Base-by-base conservation (phyloP, 2,113 vertebrate species). In the Sapajus apella region DNA sequence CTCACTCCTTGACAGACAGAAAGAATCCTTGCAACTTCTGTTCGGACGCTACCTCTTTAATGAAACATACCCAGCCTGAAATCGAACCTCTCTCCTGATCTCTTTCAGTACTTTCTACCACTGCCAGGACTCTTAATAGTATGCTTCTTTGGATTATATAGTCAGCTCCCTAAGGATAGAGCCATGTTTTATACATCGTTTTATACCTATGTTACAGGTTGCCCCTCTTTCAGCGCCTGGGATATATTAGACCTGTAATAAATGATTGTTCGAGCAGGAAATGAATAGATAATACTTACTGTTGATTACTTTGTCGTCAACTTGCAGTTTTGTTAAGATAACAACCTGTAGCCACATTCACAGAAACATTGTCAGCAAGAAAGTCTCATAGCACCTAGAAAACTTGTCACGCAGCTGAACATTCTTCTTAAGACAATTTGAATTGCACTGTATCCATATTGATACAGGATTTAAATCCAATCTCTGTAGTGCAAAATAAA, bases 101-200 rank as follows among this genome's bases (percentile, higher is more conserved):
- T 76, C 10, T 37, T 66, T 55, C 72, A 90, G 37, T 6, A 27
- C 50, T 75, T 68, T 35, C 47, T 25, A 25, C 18, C 21, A 27
- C 21, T 40, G 17, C 55, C 55, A 2, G 50, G 58, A 83, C 40
- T 83, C 61, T 61, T 77, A 25, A 5, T 20, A 8, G 0, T 55
- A 1, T 45, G 55, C 30, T 79, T 1, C 82, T 83, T 82, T 68
- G 32, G 52, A 55, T 84, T n/a, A 10, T 66, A 3, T 47, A 81
- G 35, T 80, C 72, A 81, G 84, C 56, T 55, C 17, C 35, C 56
- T 87, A 77, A 93, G 81, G 77, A 77, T 43, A 96, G 83, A 91
- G 75, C 35, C 8, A 16, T 87, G 61, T 81, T 94, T 92, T 77
- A 72, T 86, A 55, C 6, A 55, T 77, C 47, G 50, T 83, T 77